These are phyloP conservation scores for Motacilla tschutschensis DNA, from an alignment of 2,113 vertebrate species.

Conservation along the genomic window DNA sequence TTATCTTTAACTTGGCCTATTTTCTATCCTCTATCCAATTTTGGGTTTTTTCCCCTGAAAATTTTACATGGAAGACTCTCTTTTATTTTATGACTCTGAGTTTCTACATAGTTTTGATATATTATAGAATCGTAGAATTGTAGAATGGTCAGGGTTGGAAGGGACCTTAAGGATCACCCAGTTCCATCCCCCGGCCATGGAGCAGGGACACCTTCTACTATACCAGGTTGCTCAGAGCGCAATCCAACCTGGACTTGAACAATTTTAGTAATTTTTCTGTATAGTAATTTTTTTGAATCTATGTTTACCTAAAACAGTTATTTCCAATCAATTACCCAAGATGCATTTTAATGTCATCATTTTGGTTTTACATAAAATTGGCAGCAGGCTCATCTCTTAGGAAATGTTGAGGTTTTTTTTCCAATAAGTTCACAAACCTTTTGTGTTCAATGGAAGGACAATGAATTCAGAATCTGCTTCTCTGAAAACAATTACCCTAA, in stretches of 20 bases:
- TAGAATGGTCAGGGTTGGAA: neutral
- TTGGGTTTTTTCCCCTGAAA: rapidly evolving
- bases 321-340: neutral
- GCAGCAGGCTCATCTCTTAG: neutral
- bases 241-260: neutral
- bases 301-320: neutral
- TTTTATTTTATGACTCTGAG: neutral
- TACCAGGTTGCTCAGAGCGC: rapidly evolving
- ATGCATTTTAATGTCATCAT: neutral
- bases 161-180: neutral
- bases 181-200: rapidly evolving
- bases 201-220: rapidly evolving
- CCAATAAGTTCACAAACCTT: rapidly evolving
- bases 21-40: neutral
- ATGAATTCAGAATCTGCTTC: neutral
- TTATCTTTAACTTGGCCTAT: neutral
- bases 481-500: neutral
- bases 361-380: neutral
- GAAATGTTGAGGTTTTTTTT: neutral
- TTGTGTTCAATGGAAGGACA: neutral
- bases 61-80: neutral
- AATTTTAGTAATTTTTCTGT: neutral
- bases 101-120: neutral
- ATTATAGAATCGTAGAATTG: neutral
- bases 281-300: neutral